These are phyloP conservation scores for Microtus richardsoni DNA, from an alignment of 2,113 vertebrate genomes.

Conservation along the genomic window DNA sequence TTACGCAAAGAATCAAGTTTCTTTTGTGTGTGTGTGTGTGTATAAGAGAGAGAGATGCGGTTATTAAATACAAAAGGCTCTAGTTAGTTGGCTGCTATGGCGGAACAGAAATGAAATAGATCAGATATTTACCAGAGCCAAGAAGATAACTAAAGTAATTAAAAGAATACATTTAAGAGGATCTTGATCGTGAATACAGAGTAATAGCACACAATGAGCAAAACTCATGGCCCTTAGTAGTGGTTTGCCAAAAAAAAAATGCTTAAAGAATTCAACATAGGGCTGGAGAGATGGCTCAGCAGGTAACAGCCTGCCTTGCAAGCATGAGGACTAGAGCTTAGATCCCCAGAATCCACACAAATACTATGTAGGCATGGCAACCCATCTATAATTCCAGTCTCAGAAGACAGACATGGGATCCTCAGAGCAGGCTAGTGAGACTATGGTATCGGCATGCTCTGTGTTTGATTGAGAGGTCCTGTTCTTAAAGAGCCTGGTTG, in stretches of 20 bases:
- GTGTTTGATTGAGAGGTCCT: background rate
- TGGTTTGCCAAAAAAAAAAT: background rate
- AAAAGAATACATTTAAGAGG: background rate
- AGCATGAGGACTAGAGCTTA: background rate
- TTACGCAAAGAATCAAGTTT: background rate
- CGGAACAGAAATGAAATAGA: slow-evolving; percentile 33
- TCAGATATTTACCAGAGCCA: background rate
- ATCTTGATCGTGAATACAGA: slow-evolving; percentile 7
- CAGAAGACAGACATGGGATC: too few species aligned
- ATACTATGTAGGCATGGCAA: background rate
- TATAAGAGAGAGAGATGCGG: slow-evolving; percentile 6
- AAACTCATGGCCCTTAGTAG: background rate
- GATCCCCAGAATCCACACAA: background rate
- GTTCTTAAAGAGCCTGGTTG: too few species aligned
- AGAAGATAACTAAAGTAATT: background rate
- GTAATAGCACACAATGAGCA: background rate
- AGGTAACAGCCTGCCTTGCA: background rate
- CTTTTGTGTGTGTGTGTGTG: background rate
- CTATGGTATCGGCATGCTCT: background rate
- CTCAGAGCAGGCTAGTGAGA: background rate
- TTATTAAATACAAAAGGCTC: slow-evolving; percentile 36
- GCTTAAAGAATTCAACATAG: background rate
- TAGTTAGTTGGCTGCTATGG: background rate
- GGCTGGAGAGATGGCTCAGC: background rate
- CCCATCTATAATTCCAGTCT: background rate